Evolutionary conservation across 2,888 invertebrate genomes (phyloP).

Genomic region (Papilio elwesi): DNA sequence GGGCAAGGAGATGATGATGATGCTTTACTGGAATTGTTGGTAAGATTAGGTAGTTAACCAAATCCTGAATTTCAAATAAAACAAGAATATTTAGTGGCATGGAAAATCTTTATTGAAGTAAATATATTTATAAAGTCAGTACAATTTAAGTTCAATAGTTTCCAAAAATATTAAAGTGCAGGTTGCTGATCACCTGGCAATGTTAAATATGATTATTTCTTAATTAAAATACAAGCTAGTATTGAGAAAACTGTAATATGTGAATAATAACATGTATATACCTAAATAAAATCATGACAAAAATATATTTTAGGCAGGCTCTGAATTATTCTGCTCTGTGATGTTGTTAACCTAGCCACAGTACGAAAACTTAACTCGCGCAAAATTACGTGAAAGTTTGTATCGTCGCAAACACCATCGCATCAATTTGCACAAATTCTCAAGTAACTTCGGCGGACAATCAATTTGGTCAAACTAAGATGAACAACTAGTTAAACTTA

Average conservation of each 20-base stretch:
- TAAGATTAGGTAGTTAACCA: too few species aligned
- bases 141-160: constrained; percentile 86
- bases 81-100: constrained; percentile 77
- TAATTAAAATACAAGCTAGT: constrained; percentile 86
- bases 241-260: constrained; percentile 85
- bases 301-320: constrained; percentile 85
- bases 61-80: constrained; percentile 45
- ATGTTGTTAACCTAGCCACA: constrained; percentile 82
- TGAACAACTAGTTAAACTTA: constrained; percentile 77
- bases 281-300: constrained; percentile 85
- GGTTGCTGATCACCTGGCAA: constrained; percentile 85
- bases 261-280: constrained; percentile 85
- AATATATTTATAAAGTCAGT: constrained; percentile 86
- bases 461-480: constrained; percentile 80
- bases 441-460: constrained; percentile 73
- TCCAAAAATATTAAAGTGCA: constrained; percentile 86
- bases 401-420: constrained; percentile 59
- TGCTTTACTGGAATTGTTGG: too few species aligned
- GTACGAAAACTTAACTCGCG: constrained; percentile 78
- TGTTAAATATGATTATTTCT: constrained; percentile 86
- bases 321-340: constrained; percentile 81
- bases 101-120: constrained; percentile 86
- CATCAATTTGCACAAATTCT: constrained; percentile 65
- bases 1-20: too few species aligned
- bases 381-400: constrained; percentile 74